Evolutionary conservation across 2,797 vertebrate species (phyloP), one percentile per base, ranked within the genome.

Genomic region (Macropodus opercularis): DNA sequence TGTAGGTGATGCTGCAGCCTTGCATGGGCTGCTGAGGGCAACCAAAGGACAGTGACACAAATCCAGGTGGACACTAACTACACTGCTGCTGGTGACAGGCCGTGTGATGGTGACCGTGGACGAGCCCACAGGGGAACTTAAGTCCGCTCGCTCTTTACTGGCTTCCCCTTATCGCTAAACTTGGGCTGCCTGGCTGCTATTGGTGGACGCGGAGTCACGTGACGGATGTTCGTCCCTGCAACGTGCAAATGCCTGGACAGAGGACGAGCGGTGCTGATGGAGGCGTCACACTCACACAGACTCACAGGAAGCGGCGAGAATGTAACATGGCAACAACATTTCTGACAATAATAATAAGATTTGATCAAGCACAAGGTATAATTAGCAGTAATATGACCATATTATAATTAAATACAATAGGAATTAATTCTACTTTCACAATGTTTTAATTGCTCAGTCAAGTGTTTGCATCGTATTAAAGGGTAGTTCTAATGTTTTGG

Each of bases 201-300:
- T 93, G 92, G 92, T 61, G 40, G 71, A 76, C 0, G 13, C 3
- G 0, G 13, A 27, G 60, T 81, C 91, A 93, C 77, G 90, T 92
- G 91, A 86, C 72, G 23, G 61, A 62, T 4, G 66, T 31, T 68
- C 47, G 53, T 40, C 1, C 58, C 63, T 69, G 50, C 51, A 62
- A 31, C 1, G 29, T 34, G 50, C 31, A 62, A 72, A 84, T 78
- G 81, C 77, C 58, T 64, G 67, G 57, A 78, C 75, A 55, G 67
- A 15, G 32, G 38, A 68, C 6, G 36, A 41, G 46, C 27, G 47
- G 14, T 51, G 50, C 52, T 61, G 79, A 68, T 69, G 58, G 48
- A 63, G 46, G 38, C 36, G 18, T 6, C 27, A 3, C 40, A 7
- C 19, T 10, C 2, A 1, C 22, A 15, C 13, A 50, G 2, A 47